phyloP scores from a whole-genome alignment of 2,113 vertebrate species.

The Sceloporus undulatus region DNA sequence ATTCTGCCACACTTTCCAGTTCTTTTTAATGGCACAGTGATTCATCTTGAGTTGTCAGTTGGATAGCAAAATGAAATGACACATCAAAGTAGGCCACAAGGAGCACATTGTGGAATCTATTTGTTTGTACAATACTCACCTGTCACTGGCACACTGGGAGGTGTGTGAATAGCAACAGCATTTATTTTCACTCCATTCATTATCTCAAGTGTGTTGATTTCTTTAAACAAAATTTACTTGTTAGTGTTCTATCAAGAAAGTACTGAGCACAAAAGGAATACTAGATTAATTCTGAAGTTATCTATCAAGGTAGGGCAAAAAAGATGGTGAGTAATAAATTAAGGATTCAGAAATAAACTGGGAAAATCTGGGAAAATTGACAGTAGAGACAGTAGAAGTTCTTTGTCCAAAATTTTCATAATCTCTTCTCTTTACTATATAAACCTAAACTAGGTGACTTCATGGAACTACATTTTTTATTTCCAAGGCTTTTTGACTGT shows the following conservation, averaged over 20 bases:
- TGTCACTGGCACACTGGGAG: background rate
- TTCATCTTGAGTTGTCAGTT: slow-evolving; percentile 43
- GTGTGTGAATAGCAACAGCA: background rate
- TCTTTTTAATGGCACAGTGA: slow-evolving; percentile 41
- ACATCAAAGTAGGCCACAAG: slow-evolving; percentile 29
- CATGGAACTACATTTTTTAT: no score
- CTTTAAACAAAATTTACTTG: background rate
- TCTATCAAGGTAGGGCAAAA: background rate
- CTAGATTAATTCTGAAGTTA: background rate
- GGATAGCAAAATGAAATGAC: slow-evolving; percentile 42
- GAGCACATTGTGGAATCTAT: slow-evolving; percentile 24
- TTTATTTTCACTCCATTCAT: slow-evolving; percentile 24
- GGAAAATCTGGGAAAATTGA: background rate
- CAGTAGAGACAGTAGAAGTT: no score
- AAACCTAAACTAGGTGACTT: no score
- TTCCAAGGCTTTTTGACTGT: no score
- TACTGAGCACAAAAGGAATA: background rate
- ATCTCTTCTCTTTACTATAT: no score
- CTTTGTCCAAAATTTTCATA: no score
- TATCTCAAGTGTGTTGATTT: background rate
- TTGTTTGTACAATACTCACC: slow-evolving; percentile 29
- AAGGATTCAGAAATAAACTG: background rate
- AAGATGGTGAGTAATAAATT: background rate
- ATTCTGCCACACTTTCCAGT: background rate
- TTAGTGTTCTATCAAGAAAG: background rate